phyloP scores from a whole-genome alignment of 2,113 vertebrate genomes.

The Lepidothrix coronata region DNA sequence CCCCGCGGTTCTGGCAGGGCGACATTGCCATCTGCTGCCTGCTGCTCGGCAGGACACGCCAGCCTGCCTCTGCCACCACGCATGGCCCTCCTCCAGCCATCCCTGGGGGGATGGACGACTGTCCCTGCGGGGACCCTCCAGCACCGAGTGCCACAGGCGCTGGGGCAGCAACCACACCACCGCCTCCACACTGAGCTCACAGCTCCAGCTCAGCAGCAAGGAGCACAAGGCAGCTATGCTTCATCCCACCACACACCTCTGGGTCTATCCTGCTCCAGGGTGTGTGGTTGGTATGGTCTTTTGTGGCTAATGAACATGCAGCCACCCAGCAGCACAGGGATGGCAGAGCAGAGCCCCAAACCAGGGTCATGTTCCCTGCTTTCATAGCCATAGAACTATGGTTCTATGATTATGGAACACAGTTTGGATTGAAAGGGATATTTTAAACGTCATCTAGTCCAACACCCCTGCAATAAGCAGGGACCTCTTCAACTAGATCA shows the following conservation, averaged over 20 bases:
- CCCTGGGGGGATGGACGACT: neutral
- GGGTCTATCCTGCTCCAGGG: neutral
- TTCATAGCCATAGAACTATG: neutral
- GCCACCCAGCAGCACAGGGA: neutral
- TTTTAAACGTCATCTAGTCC: neutral
- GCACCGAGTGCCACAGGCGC: neutral
- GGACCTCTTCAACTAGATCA: neutral
- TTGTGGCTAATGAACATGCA: neutral
- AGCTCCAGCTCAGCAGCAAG: neutral
- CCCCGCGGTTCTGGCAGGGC: neutral
- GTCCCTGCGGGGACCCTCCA: neutral
- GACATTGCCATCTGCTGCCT: conserved; percentile 64
- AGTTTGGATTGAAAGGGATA: neutral
- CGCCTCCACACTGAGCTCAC: neutral
- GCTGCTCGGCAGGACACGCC: neutral
- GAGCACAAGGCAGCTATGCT: neutral
- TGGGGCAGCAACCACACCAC: neutral
- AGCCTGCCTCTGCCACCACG: neutral
- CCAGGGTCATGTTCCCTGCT: neutral
- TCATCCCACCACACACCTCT: neutral
- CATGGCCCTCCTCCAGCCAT: neutral
- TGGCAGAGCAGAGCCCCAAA: neutral
- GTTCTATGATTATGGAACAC: too few species aligned
- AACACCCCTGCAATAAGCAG: neutral
- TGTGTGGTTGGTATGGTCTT: fast-evolving